These are phyloP conservation scores for Anguilla rostrata DNA, from an alignment of 2,113 vertebrate genomes.

Conservation along the genomic window DNA sequence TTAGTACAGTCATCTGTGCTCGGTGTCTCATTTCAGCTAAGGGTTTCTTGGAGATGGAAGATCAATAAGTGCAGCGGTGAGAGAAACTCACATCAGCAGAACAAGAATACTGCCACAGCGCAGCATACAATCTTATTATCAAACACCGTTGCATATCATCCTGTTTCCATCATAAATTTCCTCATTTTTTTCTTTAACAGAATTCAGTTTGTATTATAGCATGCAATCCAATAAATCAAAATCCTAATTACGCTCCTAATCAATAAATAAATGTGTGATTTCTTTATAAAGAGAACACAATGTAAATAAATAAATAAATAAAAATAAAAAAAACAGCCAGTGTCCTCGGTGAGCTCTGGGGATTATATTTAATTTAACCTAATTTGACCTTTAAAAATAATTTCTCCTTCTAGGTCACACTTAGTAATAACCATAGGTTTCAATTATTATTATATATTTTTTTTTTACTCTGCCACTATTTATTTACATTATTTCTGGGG, in stretches of 20 bases:
- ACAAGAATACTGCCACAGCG: neutral
- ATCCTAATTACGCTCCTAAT: neutral
- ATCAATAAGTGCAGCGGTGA: neutral
- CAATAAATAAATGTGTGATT: neutral
- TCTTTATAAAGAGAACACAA: neutral
- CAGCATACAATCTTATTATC: neutral
- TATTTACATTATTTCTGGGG: constrained; percentile 32
- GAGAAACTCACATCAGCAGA: neutral
- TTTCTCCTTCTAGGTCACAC: constrained; percentile 9
- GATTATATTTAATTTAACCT: neutral
- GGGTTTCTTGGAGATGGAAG: neutral
- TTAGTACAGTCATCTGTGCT: neutral
- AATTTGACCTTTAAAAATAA: constrained; percentile 29
- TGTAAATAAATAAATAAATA: neutral
- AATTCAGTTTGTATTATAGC: neutral
- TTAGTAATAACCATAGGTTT: neutral
- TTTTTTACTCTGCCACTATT: constrained; percentile 24
- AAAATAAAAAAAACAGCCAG: neutral
- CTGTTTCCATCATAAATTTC: neutral
- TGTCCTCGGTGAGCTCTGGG: neutral
- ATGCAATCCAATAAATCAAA: neutral
- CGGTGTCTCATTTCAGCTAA: neutral
- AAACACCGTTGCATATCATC: neutral
- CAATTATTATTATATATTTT: neutral
- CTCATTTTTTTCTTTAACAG: neutral